Conservation (phyloP, 2,797 vertebrate genomes). For the Pseudochirops cupreus region DNA sequence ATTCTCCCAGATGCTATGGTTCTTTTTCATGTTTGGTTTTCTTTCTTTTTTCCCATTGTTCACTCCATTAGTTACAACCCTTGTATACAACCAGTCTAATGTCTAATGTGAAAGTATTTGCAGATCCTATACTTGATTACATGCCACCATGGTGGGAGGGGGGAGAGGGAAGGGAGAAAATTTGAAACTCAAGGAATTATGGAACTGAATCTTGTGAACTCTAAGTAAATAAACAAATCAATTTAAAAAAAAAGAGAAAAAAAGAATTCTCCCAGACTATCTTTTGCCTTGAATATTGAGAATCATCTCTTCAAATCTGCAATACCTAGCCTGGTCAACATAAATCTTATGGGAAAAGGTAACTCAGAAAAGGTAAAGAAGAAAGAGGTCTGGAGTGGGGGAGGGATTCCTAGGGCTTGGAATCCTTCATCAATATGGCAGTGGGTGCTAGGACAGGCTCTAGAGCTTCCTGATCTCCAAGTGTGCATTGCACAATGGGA, state of each 20-base stretch:
- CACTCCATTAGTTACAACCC: too few relatives aligned
- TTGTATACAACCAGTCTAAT: too few relatives aligned
- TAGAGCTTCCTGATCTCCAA: background rate
- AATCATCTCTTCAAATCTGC: background rate
- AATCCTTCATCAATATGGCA: background rate
- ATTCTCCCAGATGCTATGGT: background rate
- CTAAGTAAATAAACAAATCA: too few relatives aligned
- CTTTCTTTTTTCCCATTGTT: too few relatives aligned
- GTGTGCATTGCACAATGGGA: background rate
- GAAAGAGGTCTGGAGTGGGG: background rate
- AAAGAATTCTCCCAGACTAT: background rate
- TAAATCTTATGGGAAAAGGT: background rate
- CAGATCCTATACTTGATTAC: too few relatives aligned
- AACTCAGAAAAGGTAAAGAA: background rate
- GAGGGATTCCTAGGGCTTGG: background rate
- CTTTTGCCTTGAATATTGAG: background rate
- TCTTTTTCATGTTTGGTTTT: too few relatives aligned
- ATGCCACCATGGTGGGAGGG: too few relatives aligned
- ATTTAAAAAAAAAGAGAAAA: too few relatives aligned
- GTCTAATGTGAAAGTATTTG: too few relatives aligned
- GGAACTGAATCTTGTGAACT: too few relatives aligned
- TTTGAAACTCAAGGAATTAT: too few relatives aligned
- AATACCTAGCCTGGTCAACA: background rate
- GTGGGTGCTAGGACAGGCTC: background rate
- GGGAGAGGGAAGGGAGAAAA: too few relatives aligned